These are phyloP conservation scores for Corvus hawaiiensis DNA, from an alignment of 2,113 vertebrate genomes.

Conservation along the genomic window DNA sequence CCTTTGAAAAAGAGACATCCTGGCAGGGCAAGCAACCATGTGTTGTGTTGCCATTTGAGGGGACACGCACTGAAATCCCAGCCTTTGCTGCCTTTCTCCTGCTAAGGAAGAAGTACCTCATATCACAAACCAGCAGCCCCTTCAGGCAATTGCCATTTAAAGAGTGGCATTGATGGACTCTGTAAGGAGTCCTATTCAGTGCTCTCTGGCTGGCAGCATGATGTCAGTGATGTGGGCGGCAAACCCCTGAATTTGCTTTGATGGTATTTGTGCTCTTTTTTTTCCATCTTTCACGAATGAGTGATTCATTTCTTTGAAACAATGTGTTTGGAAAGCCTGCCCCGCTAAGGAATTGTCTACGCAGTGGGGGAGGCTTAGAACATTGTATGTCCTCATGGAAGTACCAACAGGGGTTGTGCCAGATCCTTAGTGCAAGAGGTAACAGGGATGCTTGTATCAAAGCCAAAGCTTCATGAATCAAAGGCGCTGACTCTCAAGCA, in stretches of 20 bases:
- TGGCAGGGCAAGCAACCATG: background rate
- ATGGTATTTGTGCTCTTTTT: conserved; percentile 66
- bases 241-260: conserved; percentile 55
- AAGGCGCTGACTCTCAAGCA: conserved; percentile 16
- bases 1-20: conserved; percentile 7
- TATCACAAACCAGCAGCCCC: conserved; percentile 55
- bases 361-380: conserved; percentile 48
- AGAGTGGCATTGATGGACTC: conserved; percentile 58
- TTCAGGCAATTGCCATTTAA: conserved; percentile 67
- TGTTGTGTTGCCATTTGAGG: conserved; percentile 11
- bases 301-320: conserved; percentile 65
- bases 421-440: conserved; percentile 50
- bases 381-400: conserved; percentile 54
- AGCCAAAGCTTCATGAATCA: conserved; percentile 46
- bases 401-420: conserved; percentile 55
- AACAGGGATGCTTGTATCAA: conserved; percentile 51
- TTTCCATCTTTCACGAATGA: conserved; percentile 62
- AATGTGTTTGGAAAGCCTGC: conserved; percentile 61
- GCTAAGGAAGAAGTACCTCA: conserved; percentile 57
- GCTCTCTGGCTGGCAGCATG: conserved; percentile 56
- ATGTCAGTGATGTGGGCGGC: conserved; percentile 65
- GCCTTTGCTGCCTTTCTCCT: conserved; percentile 8
- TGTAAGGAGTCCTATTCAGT: conserved; percentile 62
- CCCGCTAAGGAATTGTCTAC: conserved; percentile 41
- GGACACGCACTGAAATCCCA: background rate